Conservation (phyloP, 2,113 vertebrate genomes). For the Grus americana region DNA sequence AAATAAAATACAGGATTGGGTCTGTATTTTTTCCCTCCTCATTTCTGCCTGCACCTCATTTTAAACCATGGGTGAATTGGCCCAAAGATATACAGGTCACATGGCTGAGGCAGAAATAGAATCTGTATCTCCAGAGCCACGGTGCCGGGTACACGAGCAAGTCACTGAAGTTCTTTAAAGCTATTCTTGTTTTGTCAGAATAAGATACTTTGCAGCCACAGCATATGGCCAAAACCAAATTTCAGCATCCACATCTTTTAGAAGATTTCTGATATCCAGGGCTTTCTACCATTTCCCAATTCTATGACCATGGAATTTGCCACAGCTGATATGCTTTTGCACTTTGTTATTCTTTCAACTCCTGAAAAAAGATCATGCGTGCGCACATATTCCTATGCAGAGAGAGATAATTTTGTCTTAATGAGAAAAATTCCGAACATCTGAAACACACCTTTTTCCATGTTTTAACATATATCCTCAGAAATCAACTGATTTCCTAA, state of each 20-base stretch:
- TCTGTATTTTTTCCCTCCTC: neutral
- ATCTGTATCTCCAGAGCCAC: neutral
- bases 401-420: neutral
- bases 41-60: neutral
- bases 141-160: fast-evolving
- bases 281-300: neutral
- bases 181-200: neutral
- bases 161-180: neutral
- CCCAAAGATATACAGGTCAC: conserved; percentile 17
- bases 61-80: neutral
- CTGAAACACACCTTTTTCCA: neutral
- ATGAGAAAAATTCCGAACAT: neutral
- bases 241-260: neutral
- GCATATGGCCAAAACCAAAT: neutral
- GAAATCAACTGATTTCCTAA: neutral
- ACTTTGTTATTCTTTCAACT: neutral
- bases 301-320: neutral
- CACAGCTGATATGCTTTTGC: neutral
- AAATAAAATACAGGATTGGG: neutral
- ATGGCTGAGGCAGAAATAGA: conserved; percentile 39
- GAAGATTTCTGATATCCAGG: neutral
- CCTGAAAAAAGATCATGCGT: neutral
- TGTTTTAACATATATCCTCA: neutral
- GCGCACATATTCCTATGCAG: fast-evolving
- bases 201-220: neutral